Evolutionary conservation across 2,888 invertebrate genomes (phyloP), one percentile per base, ranked within the genome.

Genomic region (Agrotis clavis): DNA sequence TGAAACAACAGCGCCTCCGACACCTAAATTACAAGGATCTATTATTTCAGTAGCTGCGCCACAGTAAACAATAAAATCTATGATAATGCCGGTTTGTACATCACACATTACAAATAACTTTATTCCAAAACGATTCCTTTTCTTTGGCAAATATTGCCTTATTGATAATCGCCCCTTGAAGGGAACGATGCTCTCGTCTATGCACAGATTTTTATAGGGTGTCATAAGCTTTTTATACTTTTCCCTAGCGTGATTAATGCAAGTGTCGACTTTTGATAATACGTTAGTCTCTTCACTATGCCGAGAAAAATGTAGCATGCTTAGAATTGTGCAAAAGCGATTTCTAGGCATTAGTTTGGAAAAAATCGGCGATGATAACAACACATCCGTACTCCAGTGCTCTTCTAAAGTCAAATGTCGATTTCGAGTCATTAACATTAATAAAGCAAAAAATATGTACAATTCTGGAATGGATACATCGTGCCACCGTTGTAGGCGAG

Each of bases 41-140:
- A 48, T 71, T 50, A 80, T 77, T 56, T 82, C 57, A 47, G 80
- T 83, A 62, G 63, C 65, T 62, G 71, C 54, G 35, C 83, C 78
- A 68, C 81, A 79, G 67, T 84, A 82, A 61, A 86, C 73, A 47
- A 84, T 73, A 67, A 84, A 84, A 82, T 82, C 82, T 14, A 85
- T 59, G 47, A 85, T 81, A 30, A 73, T 48, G 14, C 79, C 78
- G 1, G 79, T 76, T 67, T 75, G 1, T 14, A 83, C 77, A 73
- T 30, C 30, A 30, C 30, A 30, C 30, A 30, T 30, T 30, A 30
- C 30, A 30, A 30, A 30, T 30, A 30, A 30, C 2, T 30, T 30
- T 30, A 30, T 30, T 30, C 30, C 30, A 30, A 30, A 30, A 30
- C 30, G 30, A 70, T 79, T 82, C 45, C 81, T 66, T 73, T 79